Evolutionary conservation across 2,888 invertebrate genomes (phyloP).

Genomic region (Caenorhabditis uteleia): DNA sequence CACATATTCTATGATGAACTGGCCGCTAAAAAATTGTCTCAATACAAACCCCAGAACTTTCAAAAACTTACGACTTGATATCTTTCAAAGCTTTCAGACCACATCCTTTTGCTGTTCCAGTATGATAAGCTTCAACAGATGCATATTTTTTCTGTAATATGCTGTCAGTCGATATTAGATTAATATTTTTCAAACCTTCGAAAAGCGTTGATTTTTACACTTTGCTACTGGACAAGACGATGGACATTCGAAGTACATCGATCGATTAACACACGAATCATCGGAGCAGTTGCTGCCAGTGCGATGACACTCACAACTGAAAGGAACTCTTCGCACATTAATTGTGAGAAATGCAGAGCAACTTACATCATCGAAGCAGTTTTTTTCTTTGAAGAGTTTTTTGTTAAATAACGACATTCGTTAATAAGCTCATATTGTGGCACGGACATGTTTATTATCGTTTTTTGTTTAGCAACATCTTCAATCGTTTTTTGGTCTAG

Average conservation of each 20-base stretch:
- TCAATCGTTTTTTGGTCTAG: background rate
- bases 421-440: constrained; percentile 19
- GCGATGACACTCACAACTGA: constrained; percentile 32
- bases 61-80: constrained; percentile 77
- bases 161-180: no score
- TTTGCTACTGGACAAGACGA: constrained; percentile 79
- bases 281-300: constrained; percentile 35
- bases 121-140: constrained; percentile 79
- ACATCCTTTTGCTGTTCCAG: constrained; percentile 88
- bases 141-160: constrained; percentile 80
- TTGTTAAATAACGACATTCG: constrained; percentile 21
- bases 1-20: constrained; percentile 96
- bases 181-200: constrained; percentile 7
- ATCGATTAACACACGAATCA: constrained; percentile 52
- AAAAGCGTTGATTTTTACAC: constrained; percentile 43
- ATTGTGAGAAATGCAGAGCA: background rate
- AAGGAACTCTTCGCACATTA: constrained; percentile 1
- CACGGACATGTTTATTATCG: constrained; percentile 9
- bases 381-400: constrained; percentile 26
- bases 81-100: constrained; percentile 83
- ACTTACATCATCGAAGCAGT: constrained; percentile 28
- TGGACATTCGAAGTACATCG: constrained; percentile 75
- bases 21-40: constrained; percentile 78
- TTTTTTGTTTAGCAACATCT: background rate
- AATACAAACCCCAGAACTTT: no score